Conservation (phyloP, 2,888 invertebrate genomes). For the Agriopis leucophaearia region DNA sequence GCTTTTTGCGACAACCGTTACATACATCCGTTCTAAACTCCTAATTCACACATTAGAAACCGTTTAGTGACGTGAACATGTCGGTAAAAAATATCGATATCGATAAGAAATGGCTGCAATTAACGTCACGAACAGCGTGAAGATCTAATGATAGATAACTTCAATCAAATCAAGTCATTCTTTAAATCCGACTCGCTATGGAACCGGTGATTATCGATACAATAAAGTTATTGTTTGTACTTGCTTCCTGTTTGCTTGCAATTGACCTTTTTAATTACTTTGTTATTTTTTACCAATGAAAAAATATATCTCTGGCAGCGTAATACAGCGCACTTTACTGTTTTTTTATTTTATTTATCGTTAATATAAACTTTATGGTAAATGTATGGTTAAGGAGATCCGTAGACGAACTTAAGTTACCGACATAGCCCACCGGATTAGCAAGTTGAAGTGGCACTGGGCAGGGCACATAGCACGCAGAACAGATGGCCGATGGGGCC, state of each 20-base stretch:
- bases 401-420: no score
- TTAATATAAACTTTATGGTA: no score
- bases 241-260: constrained; percentile 38
- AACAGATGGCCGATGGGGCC: no score
- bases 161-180: constrained; percentile 67
- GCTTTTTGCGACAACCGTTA: constrained; percentile 38
- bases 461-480: no score
- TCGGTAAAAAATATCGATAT: constrained; percentile 45
- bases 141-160: constrained; percentile 69
- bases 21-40: constrained; percentile 22
- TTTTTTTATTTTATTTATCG: no score
- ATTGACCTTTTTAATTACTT: constrained; percentile 3
- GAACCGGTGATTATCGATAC: constrained; percentile 52
- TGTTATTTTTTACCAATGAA: not conserved
- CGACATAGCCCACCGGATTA: no score
- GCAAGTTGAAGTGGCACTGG: no score
- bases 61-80: constrained; percentile 26
- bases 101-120: constrained; percentile 72
- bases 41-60: constrained; percentile 34
- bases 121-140: constrained; percentile 73
- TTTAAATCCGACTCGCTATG: constrained; percentile 56
- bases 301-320: no score
- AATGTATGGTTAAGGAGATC: no score
- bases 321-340: no score
- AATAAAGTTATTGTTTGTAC: constrained; percentile 40